Conservation (phyloP, 1,140 invertebrate species). For the Antheraea mylitta region DNA sequence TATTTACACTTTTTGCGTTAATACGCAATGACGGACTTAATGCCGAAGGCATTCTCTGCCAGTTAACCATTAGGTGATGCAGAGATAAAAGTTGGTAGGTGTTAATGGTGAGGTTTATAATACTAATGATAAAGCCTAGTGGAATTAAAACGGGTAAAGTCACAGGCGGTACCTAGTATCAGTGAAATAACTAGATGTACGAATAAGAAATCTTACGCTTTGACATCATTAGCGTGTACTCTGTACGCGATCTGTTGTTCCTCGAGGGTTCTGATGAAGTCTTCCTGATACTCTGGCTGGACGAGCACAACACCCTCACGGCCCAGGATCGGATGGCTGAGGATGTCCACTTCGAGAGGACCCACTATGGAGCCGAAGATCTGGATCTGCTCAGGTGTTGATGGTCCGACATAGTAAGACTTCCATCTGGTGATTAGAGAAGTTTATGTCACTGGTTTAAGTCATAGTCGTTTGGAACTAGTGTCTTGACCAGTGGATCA, state of each 20-base stretch:
- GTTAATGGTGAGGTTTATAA: too few relatives aligned
- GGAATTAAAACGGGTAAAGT: too few relatives aligned
- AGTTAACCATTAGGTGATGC: too few relatives aligned
- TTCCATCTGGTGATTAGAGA: slow-evolving; percentile 27
- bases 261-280: slow-evolving; percentile 21
- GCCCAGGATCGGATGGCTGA: slow-evolving; percentile 16
- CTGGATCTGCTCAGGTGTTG: slow-evolving; percentile 33
- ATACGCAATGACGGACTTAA: too few relatives aligned
- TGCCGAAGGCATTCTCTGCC: too few relatives aligned
- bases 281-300: slow-evolving; percentile 21
- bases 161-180: too few relatives aligned
- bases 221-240: slow-evolving; percentile 27
- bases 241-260: slow-evolving; percentile 16
- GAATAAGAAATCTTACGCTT: slow-evolving; percentile 22
- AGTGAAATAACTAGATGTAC: too few relatives aligned
- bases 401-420: slow-evolving; percentile 35
- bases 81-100: too few relatives aligned
- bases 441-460: background rate
- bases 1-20: too few relatives aligned
- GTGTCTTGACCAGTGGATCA: too few relatives aligned
- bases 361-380: slow-evolving; percentile 13
- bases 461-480: too few relatives aligned
- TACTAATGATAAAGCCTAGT: too few relatives aligned
- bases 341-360: slow-evolving; percentile 28
- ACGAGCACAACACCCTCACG: slow-evolving; percentile 31